Percentiles rank a stretch among this genome's conserved stretches.
Conservation (phyloP, 1,140 invertebrate species). For the Drosophila kanapiae region DNA sequence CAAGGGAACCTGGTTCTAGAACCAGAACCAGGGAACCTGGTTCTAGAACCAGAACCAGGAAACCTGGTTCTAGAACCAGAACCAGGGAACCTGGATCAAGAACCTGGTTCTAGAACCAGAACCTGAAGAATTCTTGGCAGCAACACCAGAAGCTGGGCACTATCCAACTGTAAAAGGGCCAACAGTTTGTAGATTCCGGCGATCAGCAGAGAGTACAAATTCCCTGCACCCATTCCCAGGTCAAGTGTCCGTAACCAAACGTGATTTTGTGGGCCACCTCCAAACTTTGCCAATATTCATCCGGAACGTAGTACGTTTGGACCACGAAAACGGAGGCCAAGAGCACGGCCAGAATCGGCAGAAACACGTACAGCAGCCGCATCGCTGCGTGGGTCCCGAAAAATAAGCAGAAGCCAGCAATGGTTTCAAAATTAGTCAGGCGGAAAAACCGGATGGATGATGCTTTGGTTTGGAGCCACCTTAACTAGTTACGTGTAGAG, state of each 20-base stretch:
- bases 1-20: too few relatives aligned
- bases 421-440: constrained; percentile 30
- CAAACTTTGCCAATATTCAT: constrained; percentile 97
- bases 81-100: too few relatives aligned
- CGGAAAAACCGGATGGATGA: constrained; percentile 23
- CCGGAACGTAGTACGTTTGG: constrained; percentile 94
- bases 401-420: background rate
- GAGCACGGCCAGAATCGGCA: constrained; percentile 88
- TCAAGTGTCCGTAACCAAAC: constrained; percentile 95
- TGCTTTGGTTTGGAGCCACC: constrained; percentile 3
- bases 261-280: constrained; percentile 94
- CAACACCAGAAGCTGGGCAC: constrained; percentile 88
- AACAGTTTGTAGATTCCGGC: constrained; percentile 89
- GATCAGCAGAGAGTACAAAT: constrained; percentile 93
- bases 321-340: constrained; percentile 90
- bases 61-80: too few relatives aligned
- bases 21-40: too few relatives aligned
- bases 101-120: too few relatives aligned
- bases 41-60: too few relatives aligned
- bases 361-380: constrained; percentile 86
- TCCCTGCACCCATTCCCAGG: constrained; percentile 95
- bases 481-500: constrained; percentile 46
- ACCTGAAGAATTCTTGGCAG: constrained; percentile 92
- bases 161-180: constrained; percentile 88
- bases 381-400: constrained; percentile 53